Base-by-base conservation (phyloP, 2,888 invertebrate genomes). In the Cynaeus angustus region DNA sequence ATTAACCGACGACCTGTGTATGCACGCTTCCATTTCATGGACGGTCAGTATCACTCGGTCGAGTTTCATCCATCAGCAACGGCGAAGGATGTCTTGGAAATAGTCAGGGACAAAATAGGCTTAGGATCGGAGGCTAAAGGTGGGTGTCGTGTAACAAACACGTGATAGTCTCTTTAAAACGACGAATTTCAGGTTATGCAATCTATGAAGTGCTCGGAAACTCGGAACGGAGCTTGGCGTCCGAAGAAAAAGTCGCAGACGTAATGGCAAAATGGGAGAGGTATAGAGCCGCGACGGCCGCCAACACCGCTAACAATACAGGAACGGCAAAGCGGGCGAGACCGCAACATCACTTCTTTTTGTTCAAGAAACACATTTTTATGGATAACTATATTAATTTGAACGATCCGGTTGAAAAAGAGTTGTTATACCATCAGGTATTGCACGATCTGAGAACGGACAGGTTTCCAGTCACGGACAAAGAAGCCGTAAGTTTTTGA, bases 261-360 rank as follows among this genome's bases (percentile, higher is more conserved):
- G 96, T 97, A 14, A 93, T 98, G 89, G 96, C 97, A 3, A 93
- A 96, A 81, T 98, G 97, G 97, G 98, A 98, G 85, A 90, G 94
- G 76, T 95, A 95, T 74, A 88, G 94, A 68, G 67, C 61, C 56
- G 91, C 93, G 0, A 91, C 91, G 33, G 90, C 91, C 9, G 88
- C 90, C 50, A 88, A 78, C 48, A 78, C 79, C 1, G 74, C 80
- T 5, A 81, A 78, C 53, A 81, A 75, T 68, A 77, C 81, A 1
- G 80, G 78, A 77, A 86, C 83, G 78, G 83, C 75, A 0, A 83
- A 83, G 69, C 75, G 83, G 64, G 75, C 82, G 14, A 77, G 80
- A 53, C 87, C 88, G 5, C 88, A 88, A 72, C 90, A 91, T 77
- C 91, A 91, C 77, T 88, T 91, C 77, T 92, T 92, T 85, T 83